Base-by-base conservation (phyloP, 2,113 vertebrate species). In the Ranitomeya variabilis region DNA sequence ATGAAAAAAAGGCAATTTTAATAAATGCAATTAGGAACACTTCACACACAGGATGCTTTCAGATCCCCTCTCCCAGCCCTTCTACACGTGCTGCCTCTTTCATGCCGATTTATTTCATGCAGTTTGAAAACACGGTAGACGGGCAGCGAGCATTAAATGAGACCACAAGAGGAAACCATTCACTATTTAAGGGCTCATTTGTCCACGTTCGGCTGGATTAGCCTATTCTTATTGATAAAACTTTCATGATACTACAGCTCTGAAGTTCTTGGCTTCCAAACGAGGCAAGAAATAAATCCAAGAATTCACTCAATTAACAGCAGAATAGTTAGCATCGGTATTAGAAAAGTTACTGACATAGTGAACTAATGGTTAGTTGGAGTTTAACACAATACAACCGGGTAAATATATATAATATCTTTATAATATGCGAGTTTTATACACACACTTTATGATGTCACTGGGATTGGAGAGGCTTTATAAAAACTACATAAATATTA, bases 171-270 rank as follows among this genome's bases (percentile, higher is more conserved):
- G 87, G 73, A 89, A 89, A 78, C 81, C 69, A 79, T 84, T 89
- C 87, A 89, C 87, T 89, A 89, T 89, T 89, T 89, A 89, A 89
- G 87, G 81, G 81, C 81, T 89, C 87, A 84, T 89, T 89, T 89
- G 87, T 89, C 87, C 87, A 89, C 87, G 81, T 84, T 84, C 80
- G 87, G 7, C 87, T 78, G 87, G 81, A 89, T 89, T 89, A 78
- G 87, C 71, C 80, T 89, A 89, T 89, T 89, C 87, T 84, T 89
- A 89, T 89, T 89, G 87, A 89, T 89, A 89, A 89, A 89, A 89
- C 81, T 89, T 89, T 89, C 81, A 89, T 89, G 87, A 89, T 84
- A 26, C 59, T 45, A 77, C 81, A 15, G 80, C 87, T 83, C 80
- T 89, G 87, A 89, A 89, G 87, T 89, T 89, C 81, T 89, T 89